Evolutionary conservation across 2,113 vertebrate genomes (phyloP), one percentile per base, ranked within the genome.

Genomic region (human): DNA sequence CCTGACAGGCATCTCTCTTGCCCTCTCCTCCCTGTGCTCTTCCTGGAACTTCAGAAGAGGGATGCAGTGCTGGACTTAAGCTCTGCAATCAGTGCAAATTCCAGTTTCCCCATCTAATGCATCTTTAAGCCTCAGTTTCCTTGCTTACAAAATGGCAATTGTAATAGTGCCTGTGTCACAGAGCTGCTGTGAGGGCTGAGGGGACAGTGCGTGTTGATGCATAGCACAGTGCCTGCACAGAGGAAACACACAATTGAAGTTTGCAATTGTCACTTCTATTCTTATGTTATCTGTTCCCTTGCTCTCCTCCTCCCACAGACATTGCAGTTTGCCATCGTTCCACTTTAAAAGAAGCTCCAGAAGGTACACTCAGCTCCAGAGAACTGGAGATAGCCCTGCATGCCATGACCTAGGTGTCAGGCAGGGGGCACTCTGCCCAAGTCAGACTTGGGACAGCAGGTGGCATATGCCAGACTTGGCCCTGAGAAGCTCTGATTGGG

Each of bases 91-190:
- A 17, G 59, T 61, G 89, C 38, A 25, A 30, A 66, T 80, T 45
- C 52, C 13, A 55, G 11, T 32, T 32, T 92, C 30, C 50, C 38
- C 27, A 35, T 35, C 40, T n/a, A 27, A 3, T 38, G 8, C 3
- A 3, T 52, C 38, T 25, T 72, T 70, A 80, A 88, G 98, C 97
- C 97, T 98, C 97, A 97, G 95, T 97, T 96, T 97, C 87, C 66
- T 94, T 78, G 92, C 80, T 91, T 81, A 64, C 93, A 97, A 90
- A 97, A 97, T 89, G 84, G 88, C 22, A 45, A 84, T 35, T 20
- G 57, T 70, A 72, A 89, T 7, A 70, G 40, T 23, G 66, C 25
- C 73, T 55, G n/a, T 76, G 43, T 68, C 11, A 0, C 0, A 81
- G 55, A 48, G 16, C 82, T 38, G 20, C 43, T 35, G 50, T 38